Base-by-base conservation (phyloP, 2,888 invertebrate genomes). In the Rhagonycha fulva region DNA sequence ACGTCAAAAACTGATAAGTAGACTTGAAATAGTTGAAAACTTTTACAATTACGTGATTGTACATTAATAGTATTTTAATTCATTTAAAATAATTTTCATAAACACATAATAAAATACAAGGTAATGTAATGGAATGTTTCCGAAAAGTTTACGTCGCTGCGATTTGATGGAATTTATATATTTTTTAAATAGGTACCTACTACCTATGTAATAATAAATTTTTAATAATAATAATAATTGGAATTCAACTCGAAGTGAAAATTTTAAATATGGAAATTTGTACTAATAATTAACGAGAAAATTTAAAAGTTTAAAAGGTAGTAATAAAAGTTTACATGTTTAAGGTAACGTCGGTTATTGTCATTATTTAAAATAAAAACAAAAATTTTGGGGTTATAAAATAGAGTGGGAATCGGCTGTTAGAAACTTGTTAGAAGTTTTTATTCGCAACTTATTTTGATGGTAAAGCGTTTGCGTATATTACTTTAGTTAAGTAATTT, bases 391-490 rank as follows among this genome's bases (percentile, higher is more conserved):
- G 62, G 12, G 12, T 62, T 62, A 19, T 23, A 62, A 62, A 62
- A 14, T 62, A 62, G 23, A 23, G 62, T 62, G 62, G 62, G 19
- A 23, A 23, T 14, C 23, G 23, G 62, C 19, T 62, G 23, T 62
- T 62, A 11, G 14, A 62, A 47, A 47, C 47, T 62, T 24, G 19
- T 66, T 24, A 66, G 26, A 66, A 47, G 47, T 47, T 47, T 47
- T 47, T 47, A 47, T 47, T 47, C 47, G 47, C 47, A 47, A 47
- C 47, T 47, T 47, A 47, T 47, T 47, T 47, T n/a, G 63, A 24
- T 19, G 63, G 63, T 24, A 62, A 66, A 66, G 63, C 63, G 63
- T 66, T 66, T 66, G 63, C 63, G 63, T 66, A 66, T 66, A 24
- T 26, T 66, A 66, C 63, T 66, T 66, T 24, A 23, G 63, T 24